Percentiles rank a stretch among this genome's conserved stretches.
Evolutionary conservation across 2,888 invertebrate species (phyloP).

Genomic region (Pristionchus arcanus): DNA sequence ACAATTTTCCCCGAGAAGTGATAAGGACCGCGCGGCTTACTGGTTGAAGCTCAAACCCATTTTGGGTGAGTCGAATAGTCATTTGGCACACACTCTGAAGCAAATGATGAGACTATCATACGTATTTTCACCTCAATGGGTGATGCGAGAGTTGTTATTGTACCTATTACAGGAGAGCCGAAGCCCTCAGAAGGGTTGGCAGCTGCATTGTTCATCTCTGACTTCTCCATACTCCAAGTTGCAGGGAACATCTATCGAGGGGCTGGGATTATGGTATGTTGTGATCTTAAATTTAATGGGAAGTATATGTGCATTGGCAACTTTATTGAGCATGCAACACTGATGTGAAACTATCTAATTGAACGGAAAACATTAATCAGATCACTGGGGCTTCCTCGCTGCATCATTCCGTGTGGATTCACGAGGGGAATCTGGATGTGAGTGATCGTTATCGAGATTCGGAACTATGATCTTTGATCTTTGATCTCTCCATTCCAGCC

Average conservation of each 20-base stretch:
- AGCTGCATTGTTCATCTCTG: neutral
- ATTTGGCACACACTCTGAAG: no score
- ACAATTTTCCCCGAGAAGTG: neutral
- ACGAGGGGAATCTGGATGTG: constrained; percentile 38
- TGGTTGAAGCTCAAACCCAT: neutral
- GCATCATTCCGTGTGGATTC: constrained; percentile 51
- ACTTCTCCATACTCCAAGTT: neutral
- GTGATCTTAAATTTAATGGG: neutral
- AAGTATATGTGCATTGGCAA: no score
- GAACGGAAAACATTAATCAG: neutral
- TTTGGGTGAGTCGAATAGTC: neutral
- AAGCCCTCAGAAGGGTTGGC: neutral
- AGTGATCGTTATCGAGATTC: neutral
- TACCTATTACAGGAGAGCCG: neutral
- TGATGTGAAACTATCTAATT: no score
- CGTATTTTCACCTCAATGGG: no score
- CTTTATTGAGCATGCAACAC: no score
- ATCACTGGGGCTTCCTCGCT: neutral
- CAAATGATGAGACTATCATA: neutral
- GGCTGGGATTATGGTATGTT: neutral
- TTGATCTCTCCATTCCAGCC: neutral
- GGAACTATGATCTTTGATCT: neutral
- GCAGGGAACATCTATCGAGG: neutral
- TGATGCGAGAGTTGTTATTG: no score
- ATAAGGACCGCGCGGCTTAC: neutral